Percentiles rank a stretch among this genome's conserved stretches.
Conservation (phyloP, 1,140 invertebrate species). For the Lamellibrachia luymesi region DNA sequence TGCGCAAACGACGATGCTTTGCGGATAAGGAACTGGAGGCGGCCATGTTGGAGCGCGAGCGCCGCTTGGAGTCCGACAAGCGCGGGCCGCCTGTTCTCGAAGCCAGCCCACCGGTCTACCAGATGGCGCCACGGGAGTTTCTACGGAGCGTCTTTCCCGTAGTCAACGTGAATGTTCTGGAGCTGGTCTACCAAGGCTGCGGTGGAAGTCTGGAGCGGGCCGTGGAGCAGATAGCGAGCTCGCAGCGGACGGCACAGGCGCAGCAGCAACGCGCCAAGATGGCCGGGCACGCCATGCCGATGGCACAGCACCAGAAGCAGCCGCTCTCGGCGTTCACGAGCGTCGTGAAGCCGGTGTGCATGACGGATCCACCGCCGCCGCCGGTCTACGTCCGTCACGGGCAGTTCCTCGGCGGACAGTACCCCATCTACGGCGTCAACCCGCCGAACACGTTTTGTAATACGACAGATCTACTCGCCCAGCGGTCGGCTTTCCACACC, state of each 20-base stretch:
- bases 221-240: constrained; percentile 36
- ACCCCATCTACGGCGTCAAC: not conserved
- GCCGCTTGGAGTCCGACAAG: constrained; percentile 13
- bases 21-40: constrained; percentile 59
- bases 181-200: constrained; percentile 42
- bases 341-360: not conserved
- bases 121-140: constrained; percentile 34
- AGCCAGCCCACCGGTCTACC: not conserved
- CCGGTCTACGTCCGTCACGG: not conserved
- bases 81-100: not conserved
- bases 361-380: no score
- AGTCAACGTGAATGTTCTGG: constrained; percentile 38
- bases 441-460: not conserved
- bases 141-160: constrained; percentile 39
- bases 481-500: not conserved
- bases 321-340: not conserved
- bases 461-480: not conserved
- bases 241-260: not conserved
- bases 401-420: not conserved
- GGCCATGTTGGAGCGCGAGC: constrained; percentile 50
- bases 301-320: not conserved
- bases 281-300: not conserved
- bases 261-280: not conserved
- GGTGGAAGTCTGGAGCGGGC: constrained; percentile 39
- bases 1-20: constrained; percentile 58